phyloP scores from a whole-genome alignment of 1,140 invertebrate species.

The Glomeris maerens region DNA sequence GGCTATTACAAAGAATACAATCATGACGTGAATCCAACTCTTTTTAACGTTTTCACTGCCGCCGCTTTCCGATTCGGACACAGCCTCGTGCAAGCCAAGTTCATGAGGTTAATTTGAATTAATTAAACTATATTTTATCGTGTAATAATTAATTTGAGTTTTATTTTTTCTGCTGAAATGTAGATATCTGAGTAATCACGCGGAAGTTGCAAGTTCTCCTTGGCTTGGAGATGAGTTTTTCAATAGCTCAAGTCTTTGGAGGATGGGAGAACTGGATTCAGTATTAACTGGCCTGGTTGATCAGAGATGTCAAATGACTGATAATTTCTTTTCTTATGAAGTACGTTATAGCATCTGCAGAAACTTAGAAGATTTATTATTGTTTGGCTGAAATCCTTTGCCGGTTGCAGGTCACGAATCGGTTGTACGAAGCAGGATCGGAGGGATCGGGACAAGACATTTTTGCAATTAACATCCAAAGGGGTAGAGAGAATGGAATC shows the following conservation, averaged over 20 bases:
- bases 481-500: constrained; percentile 31
- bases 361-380: background rate
- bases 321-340: constrained; percentile 21
- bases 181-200: background rate
- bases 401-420: constrained; percentile 19
- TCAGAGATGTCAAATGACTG: constrained; percentile 22
- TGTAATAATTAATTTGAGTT: background rate
- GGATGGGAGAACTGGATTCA: constrained; percentile 17
- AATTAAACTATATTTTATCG: no score
- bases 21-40: constrained; percentile 35
- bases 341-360: constrained; percentile 4
- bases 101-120: constrained; percentile 40
- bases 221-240: constrained; percentile 10
- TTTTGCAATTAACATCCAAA: constrained; percentile 28
- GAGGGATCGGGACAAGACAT: constrained; percentile 26
- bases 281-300: constrained; percentile 24
- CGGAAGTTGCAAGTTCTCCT: constrained; percentile 1
- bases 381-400: background rate
- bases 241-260: constrained; percentile 2
- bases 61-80: constrained; percentile 47
- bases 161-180: background rate
- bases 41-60: constrained; percentile 44
- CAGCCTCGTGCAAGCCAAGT: constrained; percentile 31
- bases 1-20: constrained; percentile 35
- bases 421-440: constrained; percentile 19